phyloP scores from a whole-genome alignment of 2,797 vertebrate genomes.

The Acridotheres tristis region DNA sequence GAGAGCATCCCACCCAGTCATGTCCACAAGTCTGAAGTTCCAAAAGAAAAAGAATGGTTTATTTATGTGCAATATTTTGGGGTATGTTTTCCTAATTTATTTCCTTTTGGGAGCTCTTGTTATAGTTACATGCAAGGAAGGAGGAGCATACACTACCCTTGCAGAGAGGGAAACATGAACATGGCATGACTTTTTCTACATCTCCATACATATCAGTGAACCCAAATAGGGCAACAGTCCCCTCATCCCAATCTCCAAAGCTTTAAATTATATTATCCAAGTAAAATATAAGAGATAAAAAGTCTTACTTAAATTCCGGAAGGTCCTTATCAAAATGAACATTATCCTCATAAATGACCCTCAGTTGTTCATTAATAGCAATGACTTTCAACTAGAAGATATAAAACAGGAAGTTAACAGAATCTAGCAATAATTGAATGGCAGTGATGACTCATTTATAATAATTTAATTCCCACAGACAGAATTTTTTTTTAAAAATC shows the following conservation, averaged over 20 bases:
- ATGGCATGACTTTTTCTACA: not conserved
- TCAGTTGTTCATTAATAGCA: constrained; percentile 81
- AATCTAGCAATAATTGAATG: not conserved
- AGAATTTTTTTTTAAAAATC: not conserved
- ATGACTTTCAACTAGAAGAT: constrained; percentile 88
- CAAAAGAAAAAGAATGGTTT: not conserved
- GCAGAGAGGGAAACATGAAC: not conserved
- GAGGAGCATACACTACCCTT: not conserved
- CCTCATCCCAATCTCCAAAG: not conserved
- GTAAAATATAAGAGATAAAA: not conserved
- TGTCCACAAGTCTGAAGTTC: not conserved
- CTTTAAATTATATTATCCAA: not conserved
- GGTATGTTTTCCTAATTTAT: not conserved
- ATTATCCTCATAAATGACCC: constrained; percentile 83
- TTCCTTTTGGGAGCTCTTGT: not conserved
- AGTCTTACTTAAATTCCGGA: constrained; percentile 86
- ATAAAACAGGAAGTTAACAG: constrained; percentile 27
- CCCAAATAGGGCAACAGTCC: not conserved
- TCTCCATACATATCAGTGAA: not conserved
- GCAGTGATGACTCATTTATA: not conserved
- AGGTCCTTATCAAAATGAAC: constrained; percentile 92
- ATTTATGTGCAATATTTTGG: not conserved
- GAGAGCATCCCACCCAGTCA: not conserved
- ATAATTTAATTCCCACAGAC: not conserved
- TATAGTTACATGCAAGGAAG: not conserved